These are phyloP conservation scores for Pavo muticus DNA, from an alignment of 2,113 vertebrate genomes.

Conservation along the genomic window DNA sequence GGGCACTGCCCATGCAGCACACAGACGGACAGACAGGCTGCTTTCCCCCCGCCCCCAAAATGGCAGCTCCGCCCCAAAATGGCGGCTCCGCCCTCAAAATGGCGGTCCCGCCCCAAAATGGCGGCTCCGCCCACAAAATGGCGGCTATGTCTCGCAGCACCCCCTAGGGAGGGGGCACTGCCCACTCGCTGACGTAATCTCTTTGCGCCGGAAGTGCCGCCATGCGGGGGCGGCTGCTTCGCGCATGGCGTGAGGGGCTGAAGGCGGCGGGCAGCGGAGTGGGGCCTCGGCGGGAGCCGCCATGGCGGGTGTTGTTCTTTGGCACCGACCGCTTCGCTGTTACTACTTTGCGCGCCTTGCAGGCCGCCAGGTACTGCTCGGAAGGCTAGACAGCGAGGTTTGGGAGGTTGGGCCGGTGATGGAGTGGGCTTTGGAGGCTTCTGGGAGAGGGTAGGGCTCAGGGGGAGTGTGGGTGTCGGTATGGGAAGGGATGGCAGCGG, in stretches of 20 bases:
- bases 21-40: no score
- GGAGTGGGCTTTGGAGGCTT: neutral
- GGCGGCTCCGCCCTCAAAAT: no score
- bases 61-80: no score
- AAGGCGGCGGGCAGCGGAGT: neutral
- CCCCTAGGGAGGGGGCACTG: no score
- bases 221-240: neutral
- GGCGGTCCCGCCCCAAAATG: no score
- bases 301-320: constrained; percentile 91
- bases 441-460: fast-evolving
- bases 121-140: neutral
- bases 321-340: constrained; percentile 90
- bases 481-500: no score
- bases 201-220: neutral
- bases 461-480: neutral
- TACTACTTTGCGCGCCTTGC: constrained; percentile 82
- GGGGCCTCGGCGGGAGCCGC: constrained; percentile 48
- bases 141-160: no score
- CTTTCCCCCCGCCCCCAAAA: no score
- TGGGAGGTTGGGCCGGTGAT: fast-evolving
- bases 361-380: constrained; percentile 78
- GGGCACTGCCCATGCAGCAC: neutral
- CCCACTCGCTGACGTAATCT: no score
- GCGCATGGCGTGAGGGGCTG: neutral
- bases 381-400: fast-evolving